These are phyloP conservation scores for Dascyllus trimaculatus DNA, from an alignment of 2,113 vertebrate genomes.

Conservation along the genomic window DNA sequence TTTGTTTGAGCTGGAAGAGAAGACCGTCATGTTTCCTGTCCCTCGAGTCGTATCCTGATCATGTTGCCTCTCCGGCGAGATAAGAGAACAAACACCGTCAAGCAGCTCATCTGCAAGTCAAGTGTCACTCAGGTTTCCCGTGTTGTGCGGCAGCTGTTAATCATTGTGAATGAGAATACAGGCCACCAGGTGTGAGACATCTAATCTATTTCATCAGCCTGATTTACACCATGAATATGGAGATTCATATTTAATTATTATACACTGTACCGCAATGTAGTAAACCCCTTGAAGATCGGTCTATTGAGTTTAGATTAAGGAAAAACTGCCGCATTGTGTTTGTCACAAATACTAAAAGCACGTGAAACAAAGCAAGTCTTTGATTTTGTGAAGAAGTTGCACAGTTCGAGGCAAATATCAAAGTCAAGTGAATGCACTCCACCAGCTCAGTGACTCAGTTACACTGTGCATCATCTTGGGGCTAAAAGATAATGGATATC, in stretches of 20 bases:
- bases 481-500: constrained; percentile 71
- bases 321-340: constrained; percentile 36
- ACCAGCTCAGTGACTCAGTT: constrained; percentile 57
- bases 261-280: constrained; percentile 35
- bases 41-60: constrained; percentile 43
- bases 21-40: constrained; percentile 36
- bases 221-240: constrained; percentile 53
- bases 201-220: constrained; percentile 62
- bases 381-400: constrained; percentile 47
- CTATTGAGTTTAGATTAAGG: constrained; percentile 17
- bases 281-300: constrained; percentile 36
- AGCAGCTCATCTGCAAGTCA: constrained; percentile 70
- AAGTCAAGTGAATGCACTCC: constrained; percentile 44
- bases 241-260: constrained; percentile 59
- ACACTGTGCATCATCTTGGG: constrained; percentile 50
- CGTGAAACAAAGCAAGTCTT: constrained; percentile 8
- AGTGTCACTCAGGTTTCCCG: constrained; percentile 63
- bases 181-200: constrained; percentile 69
- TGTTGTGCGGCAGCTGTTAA: constrained; percentile 67
- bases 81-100: constrained; percentile 58
- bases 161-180: constrained; percentile 53
- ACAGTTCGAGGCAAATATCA: constrained; percentile 53
- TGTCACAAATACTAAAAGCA: background rate
- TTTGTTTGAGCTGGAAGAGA: constrained; percentile 24
- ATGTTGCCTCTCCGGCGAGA: constrained; percentile 48